Conservation (phyloP, 2,113 vertebrate species). For the Octodon degus region DNA sequence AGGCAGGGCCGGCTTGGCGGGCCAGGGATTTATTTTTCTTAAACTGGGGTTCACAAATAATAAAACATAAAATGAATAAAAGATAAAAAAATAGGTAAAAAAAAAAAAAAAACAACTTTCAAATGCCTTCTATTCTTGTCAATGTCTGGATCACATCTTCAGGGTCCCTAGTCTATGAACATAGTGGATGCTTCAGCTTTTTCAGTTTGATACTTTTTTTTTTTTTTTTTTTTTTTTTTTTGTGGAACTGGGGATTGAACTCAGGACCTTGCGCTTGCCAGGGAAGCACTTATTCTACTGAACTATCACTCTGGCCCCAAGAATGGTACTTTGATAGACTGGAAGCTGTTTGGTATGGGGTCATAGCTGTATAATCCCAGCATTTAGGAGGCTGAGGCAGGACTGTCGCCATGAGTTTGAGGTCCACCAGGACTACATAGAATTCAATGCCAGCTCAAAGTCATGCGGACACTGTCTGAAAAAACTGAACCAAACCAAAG, state of each 20-base stretch:
- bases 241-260: too few species aligned
- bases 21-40: not conserved
- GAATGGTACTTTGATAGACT: conserved; percentile 3
- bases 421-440: not conserved
- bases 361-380: not conserved
- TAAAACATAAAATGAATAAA: not conserved
- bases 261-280: too few species aligned
- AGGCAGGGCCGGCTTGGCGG: too few species aligned
- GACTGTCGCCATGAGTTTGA: too few species aligned
- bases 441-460: not conserved
- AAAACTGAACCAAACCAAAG: not conserved
- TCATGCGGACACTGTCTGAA: not conserved
- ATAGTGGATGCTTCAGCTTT: not conserved
- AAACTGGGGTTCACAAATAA: conserved; percentile 26
- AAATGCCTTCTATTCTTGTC: conserved; percentile 24
- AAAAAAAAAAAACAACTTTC: not conserved
- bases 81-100: too few species aligned
- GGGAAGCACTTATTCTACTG: too few species aligned
- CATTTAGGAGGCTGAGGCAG: not conserved
- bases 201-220: not conserved
- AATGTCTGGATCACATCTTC: conserved; percentile 3
- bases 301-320: not conserved
- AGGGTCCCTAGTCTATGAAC: not conserved
- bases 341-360: not conserved
- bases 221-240: too few species aligned